Base-by-base conservation (phyloP, 2,888 invertebrate genomes). In the Spialia ferax region DNA sequence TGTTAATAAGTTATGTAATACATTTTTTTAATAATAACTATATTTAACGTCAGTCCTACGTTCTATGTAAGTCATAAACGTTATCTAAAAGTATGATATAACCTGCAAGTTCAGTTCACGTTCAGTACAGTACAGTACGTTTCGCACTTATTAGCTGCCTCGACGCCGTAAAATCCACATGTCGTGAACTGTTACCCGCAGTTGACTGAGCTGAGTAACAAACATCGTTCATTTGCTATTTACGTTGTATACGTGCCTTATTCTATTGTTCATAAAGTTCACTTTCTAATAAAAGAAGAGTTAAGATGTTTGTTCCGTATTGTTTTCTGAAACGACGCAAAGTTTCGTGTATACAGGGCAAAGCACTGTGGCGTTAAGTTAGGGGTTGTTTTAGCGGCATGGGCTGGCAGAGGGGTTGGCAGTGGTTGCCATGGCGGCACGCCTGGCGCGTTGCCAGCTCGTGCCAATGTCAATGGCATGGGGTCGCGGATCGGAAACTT, bases 381-480 rank as follows among this genome's bases (percentile, higher is more conserved):
- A 45, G 18, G 45, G 45, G 18, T 20, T 18, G 45, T 18, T 45
- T 45, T 45, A 45, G 45, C 8, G 10, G 8, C 18, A 45, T 45
- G 45, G 45, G 45, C 15, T 2, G 38, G 1, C n/a, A 2, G 38
- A 4, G 42, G 13, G 42, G 15, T 45, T 45, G 45, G 23, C 22
- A 13, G 20, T 4, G 22, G 50, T 50, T 50, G 22, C 50, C 50
- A 59, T 60, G 65, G 65, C 38, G 52, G 59, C 65, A 35, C 56
- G 56, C 26, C 69, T 71, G 71, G 71, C 71, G 52, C 63, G 63
- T 29, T 66, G 71, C 71, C 70, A 71, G 68, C 63, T 26, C 57
- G 70, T 50, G 65, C 68, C 69, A 70, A 63, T 69, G 70, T 70
- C 70, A 70, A 70, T 66, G 66, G 60, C 66, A 66, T 66, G 66